phyloP scores from a whole-genome alignment of 2,113 vertebrate species.

The Sinosuthora webbiana region DNA sequence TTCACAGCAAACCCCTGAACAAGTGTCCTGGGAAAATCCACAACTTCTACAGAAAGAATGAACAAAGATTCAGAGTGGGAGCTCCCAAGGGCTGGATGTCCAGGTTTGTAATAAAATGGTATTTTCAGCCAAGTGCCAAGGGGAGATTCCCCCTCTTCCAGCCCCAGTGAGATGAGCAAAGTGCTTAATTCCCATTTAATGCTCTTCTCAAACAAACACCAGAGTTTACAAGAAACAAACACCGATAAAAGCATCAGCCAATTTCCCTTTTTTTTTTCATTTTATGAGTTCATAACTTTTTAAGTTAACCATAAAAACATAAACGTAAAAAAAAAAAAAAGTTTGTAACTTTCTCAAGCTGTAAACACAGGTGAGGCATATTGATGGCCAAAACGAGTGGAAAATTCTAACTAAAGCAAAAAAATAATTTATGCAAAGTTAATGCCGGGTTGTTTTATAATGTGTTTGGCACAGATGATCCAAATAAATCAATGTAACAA shows the following conservation, averaged over 20 bases:
- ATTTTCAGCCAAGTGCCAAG: not conserved
- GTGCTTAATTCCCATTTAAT: not conserved
- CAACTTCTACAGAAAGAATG: not conserved
- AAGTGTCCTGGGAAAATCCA: not conserved
- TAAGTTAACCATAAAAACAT: not conserved
- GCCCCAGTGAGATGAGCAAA: not conserved
- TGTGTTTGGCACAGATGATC: not conserved
- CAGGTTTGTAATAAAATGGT: not conserved
- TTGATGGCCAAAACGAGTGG: not conserved
- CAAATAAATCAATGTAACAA: slow-evolving; percentile 41
- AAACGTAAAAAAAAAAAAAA: not conserved
- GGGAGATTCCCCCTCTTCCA: not conserved
- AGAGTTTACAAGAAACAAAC: not conserved
- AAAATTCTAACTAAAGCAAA: not conserved
- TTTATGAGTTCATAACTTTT: not conserved
- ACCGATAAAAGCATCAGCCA: not conserved
- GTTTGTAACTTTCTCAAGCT: not conserved
- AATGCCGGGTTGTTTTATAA: not conserved
- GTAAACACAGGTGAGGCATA: not conserved
- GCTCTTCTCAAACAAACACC: not conserved
- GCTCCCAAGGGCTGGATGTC: not conserved
- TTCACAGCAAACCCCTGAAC: slow-evolving; percentile 15
- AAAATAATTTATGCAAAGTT: slow-evolving; percentile 29
- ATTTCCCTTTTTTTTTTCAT: not conserved
- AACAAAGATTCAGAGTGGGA: not conserved